Base-by-base conservation (phyloP, 1,140 invertebrate species). In the Microplitis demolitor region DNA sequence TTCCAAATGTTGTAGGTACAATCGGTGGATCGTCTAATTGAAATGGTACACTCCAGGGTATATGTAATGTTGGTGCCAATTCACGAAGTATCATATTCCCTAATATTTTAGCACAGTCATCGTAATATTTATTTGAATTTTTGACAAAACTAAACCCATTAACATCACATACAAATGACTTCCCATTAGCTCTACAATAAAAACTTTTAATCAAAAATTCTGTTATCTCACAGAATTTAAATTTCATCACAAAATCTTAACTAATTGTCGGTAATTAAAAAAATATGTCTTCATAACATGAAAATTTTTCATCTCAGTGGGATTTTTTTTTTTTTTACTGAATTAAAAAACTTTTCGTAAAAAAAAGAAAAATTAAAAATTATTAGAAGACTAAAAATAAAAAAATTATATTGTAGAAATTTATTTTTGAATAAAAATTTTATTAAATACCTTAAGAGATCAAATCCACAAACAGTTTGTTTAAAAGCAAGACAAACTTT, bases 81-180 rank as follows among this genome's bases (percentile, higher is more conserved):
- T 97, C 95, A 69, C 97, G 88, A 24, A 99, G 87, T 61, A 99
- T 98, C 92, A 95, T 94, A 80, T 98, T 97, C 45, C 95, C 96
- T 69, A 99, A 87, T 71, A 99, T 99, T 87, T 98, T 98, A 4
- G 98, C 97, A 87, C 97, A 99, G 84, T 99, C 98, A 86, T 99
- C 98, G 84, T 99, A 99, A 88, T 99, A 99, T 84, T 99, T 99
- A 82, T 96, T 97, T 0, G 98, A 99, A 85, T 98, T 99, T 84
- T 99, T 99, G 5, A 99, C 98, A 88, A 99, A 99, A 83, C 97
- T 99, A 86, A 99, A 99, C 2, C 98, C 98, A 88, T 99, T 99
- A 0, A 99, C 98, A 89, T 99, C 98, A 88, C 98, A 99, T 0
- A 99, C 98, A 85, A 97, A 99, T 1, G 97, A 99, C 84, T 97